phyloP scores from a whole-genome alignment of 2,113 vertebrate genomes.

The Pristiophorus japonicus region DNA sequence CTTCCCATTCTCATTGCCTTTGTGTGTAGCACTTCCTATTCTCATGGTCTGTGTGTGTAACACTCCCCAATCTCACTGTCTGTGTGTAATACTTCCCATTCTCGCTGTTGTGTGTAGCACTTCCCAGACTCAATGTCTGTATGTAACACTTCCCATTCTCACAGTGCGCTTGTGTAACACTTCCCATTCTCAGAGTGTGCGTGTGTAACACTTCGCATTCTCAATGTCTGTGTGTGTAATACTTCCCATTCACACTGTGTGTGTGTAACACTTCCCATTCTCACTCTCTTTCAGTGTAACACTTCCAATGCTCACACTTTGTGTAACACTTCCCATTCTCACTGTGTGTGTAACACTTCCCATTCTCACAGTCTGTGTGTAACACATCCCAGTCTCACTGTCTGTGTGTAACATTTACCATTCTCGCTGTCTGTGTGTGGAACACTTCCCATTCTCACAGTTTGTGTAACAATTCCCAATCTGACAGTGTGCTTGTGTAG shows the following conservation, averaged over 20 bases:
- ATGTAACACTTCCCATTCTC: background rate
- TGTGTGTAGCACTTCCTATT: too few relatives aligned
- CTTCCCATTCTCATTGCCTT: too few relatives aligned
- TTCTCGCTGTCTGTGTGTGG: background rate
- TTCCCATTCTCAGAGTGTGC: background rate
- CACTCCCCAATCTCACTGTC: too few relatives aligned
- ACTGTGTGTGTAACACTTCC: background rate
- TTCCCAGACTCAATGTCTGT: background rate
- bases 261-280: background rate
- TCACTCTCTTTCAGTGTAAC: too few relatives aligned
- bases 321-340: background rate
- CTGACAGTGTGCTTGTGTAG: background rate
- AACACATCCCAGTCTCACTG: background rate
- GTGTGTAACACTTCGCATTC: background rate
- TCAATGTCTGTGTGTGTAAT: background rate
- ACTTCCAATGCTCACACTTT: too few relatives aligned
- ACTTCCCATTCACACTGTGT: background rate
- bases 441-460: background rate
- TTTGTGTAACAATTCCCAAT: too few relatives aligned
- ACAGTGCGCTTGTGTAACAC: background rate
- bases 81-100: too few relatives aligned
- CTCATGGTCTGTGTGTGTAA: too few relatives aligned
- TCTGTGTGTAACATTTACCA: too few relatives aligned
- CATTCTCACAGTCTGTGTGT: background rate
- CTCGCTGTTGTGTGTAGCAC: too few relatives aligned